Evolutionary conservation across 2,888 invertebrate genomes (phyloP).

Genomic region (Drosophila paramelanica): DNA sequence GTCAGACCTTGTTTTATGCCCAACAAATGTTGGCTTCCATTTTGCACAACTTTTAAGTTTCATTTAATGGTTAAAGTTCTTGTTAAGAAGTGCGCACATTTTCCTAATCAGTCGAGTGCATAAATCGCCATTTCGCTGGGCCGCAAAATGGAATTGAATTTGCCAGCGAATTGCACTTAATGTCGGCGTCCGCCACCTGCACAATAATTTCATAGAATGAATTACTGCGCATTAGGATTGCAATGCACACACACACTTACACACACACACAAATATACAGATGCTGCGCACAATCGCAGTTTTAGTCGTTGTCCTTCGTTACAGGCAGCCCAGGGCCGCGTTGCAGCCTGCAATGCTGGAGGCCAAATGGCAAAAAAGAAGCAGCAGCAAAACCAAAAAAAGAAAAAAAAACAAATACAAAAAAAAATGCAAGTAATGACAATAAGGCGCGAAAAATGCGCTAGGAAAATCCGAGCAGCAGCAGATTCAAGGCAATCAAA

Average conservation of each 20-base stretch:
- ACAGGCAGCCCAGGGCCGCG: constrained; percentile 59
- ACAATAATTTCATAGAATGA: constrained; percentile 57
- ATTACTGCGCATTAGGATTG: constrained; percentile 67
- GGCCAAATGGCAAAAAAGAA: constrained; percentile 48
- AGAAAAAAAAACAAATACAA: constrained; percentile 5
- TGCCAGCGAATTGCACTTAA: constrained; percentile 46
- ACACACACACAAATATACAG: constrained; percentile 1
- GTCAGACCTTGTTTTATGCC: no score
- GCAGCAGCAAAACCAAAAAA: constrained; percentile 5
- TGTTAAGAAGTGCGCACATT: neutral
- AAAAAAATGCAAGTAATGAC: constrained; percentile 51
- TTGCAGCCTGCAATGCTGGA: constrained; percentile 62
- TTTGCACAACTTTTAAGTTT: neutral
- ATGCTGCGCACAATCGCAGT: constrained; percentile 18
- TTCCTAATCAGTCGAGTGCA: constrained; percentile 10
- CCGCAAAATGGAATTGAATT: constrained; percentile 42
- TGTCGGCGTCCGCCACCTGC: constrained; percentile 33
- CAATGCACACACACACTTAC: constrained; percentile 6
- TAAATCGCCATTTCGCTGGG: constrained; percentile 10
- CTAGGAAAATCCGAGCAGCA: constrained; percentile 44
- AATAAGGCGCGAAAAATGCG: constrained; percentile 65
- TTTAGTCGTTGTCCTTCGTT: constrained; percentile 54
- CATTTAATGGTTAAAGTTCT: neutral
- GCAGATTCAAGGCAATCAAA: constrained; percentile 44
- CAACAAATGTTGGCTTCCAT: neutral